Conservation (phyloP, 1,140 invertebrate genomes). For the Probaryconus sp. region DNA sequence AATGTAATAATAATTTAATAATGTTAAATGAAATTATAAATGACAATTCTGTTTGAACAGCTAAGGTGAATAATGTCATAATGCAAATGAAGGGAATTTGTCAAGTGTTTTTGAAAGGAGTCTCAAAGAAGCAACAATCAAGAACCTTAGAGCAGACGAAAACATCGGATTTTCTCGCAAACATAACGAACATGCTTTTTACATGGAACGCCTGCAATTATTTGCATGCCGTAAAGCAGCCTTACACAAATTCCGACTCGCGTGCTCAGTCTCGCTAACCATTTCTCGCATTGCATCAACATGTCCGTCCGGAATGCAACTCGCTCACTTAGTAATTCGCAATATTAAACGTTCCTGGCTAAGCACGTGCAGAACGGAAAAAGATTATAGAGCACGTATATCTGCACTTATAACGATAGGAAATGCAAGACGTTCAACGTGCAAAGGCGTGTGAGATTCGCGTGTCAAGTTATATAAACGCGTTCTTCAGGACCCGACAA, state of each 20-base stretch:
- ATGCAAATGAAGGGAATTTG: too few species aligned
- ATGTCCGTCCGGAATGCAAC: conserved; percentile 44
- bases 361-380: conserved; percentile 42
- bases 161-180: too few species aligned
- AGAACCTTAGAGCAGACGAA: too few species aligned
- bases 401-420: conserved; percentile 34
- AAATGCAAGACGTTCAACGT: conserved; percentile 9
- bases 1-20: too few species aligned
- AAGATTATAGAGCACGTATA: conserved; percentile 48
- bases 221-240: conserved; percentile 25
- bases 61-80: too few species aligned
- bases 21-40: too few species aligned
- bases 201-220: too few species aligned
- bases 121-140: too few species aligned
- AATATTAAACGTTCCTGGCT: conserved; percentile 42
- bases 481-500: conserved; percentile 1
- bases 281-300: conserved; percentile 50
- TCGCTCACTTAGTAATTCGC: conserved; percentile 39
- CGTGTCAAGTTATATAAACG: conserved; percentile 41
- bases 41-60: too few species aligned
- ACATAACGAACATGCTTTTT: too few species aligned
- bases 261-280: conserved; percentile 40
- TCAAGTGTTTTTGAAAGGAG: too few species aligned
- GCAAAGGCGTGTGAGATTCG: conserved; percentile 36
- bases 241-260: conserved; percentile 49